These are phyloP conservation scores for Crocallis elinguaria DNA, from an alignment of 2,888 invertebrate species.

Conservation along the genomic window DNA sequence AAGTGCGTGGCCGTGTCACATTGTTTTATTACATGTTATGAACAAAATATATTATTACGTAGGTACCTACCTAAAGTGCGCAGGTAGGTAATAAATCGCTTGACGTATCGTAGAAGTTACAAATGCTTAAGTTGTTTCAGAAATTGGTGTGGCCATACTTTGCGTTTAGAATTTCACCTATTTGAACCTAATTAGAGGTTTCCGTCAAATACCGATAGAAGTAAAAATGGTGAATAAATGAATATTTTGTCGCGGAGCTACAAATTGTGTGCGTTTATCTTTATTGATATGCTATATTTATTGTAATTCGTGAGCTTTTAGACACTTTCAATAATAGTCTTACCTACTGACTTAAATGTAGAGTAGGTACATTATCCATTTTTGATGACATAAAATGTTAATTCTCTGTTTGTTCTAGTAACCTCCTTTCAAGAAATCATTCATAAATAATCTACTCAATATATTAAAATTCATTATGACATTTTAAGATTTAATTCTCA, in stretches of 20 bases:
- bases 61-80: constrained; percentile 23
- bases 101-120: constrained; percentile 40
- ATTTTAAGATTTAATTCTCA: no score
- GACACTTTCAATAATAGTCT: no score
- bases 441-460: no score
- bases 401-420: no score
- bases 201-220: constrained; percentile 11
- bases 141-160: constrained; percentile 19
- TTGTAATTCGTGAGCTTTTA: background rate
- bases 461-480: no score
- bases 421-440: no score
- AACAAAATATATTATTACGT: constrained; percentile 50
- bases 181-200: constrained; percentile 27
- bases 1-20: constrained; percentile 50
- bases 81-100: constrained; percentile 41
- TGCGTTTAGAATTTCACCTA: constrained; percentile 12
- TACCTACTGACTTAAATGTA: no score
- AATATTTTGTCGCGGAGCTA: background rate
- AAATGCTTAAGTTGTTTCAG: constrained; percentile 27
- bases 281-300: background rate
- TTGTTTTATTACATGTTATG: constrained; percentile 57
- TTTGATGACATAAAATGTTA: no score
- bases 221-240: background rate
- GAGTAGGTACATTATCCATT: no score
- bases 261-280: background rate